phyloP scores from a whole-genome alignment of 2,888 invertebrate genomes.

The Coleophora deauratella region DNA sequence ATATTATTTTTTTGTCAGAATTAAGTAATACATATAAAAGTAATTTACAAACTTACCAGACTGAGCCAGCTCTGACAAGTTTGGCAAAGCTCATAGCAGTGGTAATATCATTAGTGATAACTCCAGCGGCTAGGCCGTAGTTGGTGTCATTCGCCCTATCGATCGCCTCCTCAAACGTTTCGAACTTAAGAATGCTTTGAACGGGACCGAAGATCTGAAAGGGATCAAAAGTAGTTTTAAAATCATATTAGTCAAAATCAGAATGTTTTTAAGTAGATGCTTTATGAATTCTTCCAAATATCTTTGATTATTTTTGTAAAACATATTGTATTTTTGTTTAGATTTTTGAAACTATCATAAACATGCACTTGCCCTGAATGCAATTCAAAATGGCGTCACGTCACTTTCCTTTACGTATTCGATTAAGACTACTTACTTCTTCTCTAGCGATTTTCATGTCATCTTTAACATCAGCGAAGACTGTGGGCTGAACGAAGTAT shows the following conservation, averaged over 20 bases:
- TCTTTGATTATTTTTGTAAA: too few species aligned
- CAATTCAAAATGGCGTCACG: too few species aligned
- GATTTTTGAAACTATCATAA: too few species aligned
- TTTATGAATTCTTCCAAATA: too few species aligned
- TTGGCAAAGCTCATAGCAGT: constrained; percentile 86
- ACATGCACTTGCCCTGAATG: too few species aligned
- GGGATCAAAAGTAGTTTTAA: not conserved
- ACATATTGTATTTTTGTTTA: too few species aligned
- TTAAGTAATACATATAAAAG: too few species aligned
- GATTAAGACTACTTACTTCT: constrained; percentile 73
- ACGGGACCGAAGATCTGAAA: constrained; percentile 93
- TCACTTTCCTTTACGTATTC: too few species aligned
- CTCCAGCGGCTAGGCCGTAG: constrained; percentile 90
- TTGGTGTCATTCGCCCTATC: constrained; percentile 87
- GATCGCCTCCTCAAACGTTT: constrained; percentile 85
- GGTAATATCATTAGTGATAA: constrained; percentile 88
- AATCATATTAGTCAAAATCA: too few species aligned
- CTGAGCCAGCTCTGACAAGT: constrained; percentile 85
- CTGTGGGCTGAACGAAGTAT: constrained; percentile 85
- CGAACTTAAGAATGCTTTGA: constrained; percentile 89
- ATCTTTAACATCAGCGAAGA: constrained; percentile 85
- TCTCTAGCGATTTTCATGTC: constrained; percentile 85
- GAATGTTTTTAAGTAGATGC: too few species aligned
- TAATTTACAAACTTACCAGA: constrained; percentile 75
- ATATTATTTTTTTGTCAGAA: too few species aligned